Percentiles rank a stretch among this genome's conserved stretches.
phyloP scores from a whole-genome alignment of 2,888 invertebrate genomes.

The Homarus gammarus region DNA sequence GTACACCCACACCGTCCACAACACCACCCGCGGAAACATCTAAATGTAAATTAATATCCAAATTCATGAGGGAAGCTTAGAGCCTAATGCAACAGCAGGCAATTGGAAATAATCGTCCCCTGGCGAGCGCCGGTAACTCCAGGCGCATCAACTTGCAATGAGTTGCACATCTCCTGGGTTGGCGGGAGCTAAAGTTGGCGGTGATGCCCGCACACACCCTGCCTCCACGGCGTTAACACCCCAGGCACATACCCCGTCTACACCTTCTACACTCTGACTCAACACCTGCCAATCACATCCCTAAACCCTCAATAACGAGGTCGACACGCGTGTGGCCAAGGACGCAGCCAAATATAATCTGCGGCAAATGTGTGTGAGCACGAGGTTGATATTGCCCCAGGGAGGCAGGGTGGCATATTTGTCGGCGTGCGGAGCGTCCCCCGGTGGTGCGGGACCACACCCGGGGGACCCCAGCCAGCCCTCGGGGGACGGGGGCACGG shows the following conservation, averaged over 20 bases:
- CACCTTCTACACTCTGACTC: background rate
- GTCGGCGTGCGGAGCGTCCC: slow-evolving; percentile 42
- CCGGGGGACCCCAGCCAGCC: background rate
- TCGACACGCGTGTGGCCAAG: slow-evolving; percentile 23
- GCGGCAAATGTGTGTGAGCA: slow-evolving; percentile 42
- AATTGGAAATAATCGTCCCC: slow-evolving; percentile 26
- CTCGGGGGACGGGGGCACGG: too few species aligned
- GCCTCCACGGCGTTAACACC: background rate
- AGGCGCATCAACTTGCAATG: slow-evolving; percentile 63
- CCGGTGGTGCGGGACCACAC: slow-evolving; percentile 22
- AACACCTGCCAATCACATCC: slow-evolving; percentile 29
- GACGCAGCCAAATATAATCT: slow-evolving; percentile 49
- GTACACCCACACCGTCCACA: background rate
- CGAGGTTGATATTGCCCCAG: slow-evolving; percentile 51
- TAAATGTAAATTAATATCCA: slow-evolving; percentile 45
- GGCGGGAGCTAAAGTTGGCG: slow-evolving; percentile 52
- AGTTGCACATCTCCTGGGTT: slow-evolving; percentile 54
- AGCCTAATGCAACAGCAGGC: slow-evolving; percentile 46
- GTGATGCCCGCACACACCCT: background rate
- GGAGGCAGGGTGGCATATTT: slow-evolving; percentile 57
- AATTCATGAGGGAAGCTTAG: slow-evolving; percentile 23
- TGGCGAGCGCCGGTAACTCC: slow-evolving; percentile 52
- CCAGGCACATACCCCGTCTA: background rate
- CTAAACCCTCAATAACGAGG: background rate
- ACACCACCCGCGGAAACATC: slow-evolving; percentile 17